Percentiles rank a stretch among this genome's conserved stretches.
Evolutionary conservation across 1,140 invertebrate genomes (phyloP).

Genomic region (Drosophila hydei): DNA sequence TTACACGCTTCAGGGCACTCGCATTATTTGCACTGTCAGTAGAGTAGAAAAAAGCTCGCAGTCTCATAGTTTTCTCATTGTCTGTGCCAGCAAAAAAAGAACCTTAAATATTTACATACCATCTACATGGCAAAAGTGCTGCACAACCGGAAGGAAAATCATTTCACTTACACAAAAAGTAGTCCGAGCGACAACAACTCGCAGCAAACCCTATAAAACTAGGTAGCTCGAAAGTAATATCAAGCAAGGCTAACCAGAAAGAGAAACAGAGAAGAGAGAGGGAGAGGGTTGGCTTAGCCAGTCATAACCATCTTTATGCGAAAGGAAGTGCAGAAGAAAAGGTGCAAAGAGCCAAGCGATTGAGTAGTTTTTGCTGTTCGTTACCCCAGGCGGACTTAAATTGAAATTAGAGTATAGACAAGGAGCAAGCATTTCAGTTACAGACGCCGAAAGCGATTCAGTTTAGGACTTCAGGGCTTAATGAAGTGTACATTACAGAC

Average conservation of each 20-base stretch:
- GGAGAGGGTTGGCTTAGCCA: not conserved
- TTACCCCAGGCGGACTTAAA: conserved; percentile 13
- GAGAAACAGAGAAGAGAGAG: too few species aligned
- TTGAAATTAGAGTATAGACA: conserved; percentile 18
- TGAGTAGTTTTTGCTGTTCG: conserved; percentile 8
- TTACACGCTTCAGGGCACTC: conserved; percentile 10
- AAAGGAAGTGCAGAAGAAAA: not conserved
- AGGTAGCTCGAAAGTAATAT: conserved; percentile 2
- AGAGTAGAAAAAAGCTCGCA: conserved; percentile 1
- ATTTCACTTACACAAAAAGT: not conserved
- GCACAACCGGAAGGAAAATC: not conserved
- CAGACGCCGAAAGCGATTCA: too few species aligned
- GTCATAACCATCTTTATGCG: not conserved
- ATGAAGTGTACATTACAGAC: too few species aligned
- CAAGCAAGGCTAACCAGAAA: not conserved
- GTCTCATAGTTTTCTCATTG: conserved; percentile 8
- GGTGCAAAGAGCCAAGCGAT: not conserved
- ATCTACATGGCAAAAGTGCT: not conserved
- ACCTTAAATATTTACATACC: conserved; percentile 12
- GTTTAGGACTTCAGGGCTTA: too few species aligned
- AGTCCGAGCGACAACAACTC: not conserved
- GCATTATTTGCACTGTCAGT: conserved; percentile 16
- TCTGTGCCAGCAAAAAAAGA: not conserved
- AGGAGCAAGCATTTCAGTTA: not conserved
- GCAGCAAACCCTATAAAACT: not conserved